Base-by-base conservation (phyloP, 2,797 vertebrate species). In the Malacoraja senta region DNA sequence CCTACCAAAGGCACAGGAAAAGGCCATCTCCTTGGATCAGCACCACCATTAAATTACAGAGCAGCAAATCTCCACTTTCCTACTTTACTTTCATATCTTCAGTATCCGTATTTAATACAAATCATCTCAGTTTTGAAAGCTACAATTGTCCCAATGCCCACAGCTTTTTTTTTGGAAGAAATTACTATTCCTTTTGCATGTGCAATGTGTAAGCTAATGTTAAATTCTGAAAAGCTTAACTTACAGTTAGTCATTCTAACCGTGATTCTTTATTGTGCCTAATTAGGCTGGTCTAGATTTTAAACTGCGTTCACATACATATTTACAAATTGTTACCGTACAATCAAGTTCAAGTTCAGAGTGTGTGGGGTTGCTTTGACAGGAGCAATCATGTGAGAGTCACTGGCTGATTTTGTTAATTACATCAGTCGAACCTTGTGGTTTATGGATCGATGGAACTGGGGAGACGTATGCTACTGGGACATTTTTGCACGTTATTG, bases 381-480 rank as follows among this genome's bases (percentile, higher is more conserved):
- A n/a, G 58, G 19, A 88, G 84, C 26, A 35, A 71, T 38, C 32
- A 90, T 8, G 1, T 90, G 13, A 35, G 71, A 90, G 86, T 90
- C 10, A 68, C 21, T 68, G n/a, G 44, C 63, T 90, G 63, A 8
- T 65, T 26, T 32, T 35, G 15, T 90, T 32, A 71, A 90, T 32
- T 38, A 71, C n/a, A 38, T 90, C 9, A 35, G n/a, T 35, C 17
- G 83, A 86, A 86, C 21, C 53, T 53, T 86, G 58, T 29, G 24
- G 86, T 90, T 71, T 38, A 32, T 24, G 15, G n/a, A 90, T 71
- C 86, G 71, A 90, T 90, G 86, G n/a, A 65, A 90, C 38, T 65
- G 7, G 61, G 65, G 63, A 21, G 17, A 71, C 21, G n/a, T 90
- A 53, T 53, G 13, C 4, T 32, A 32, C 29, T n/a, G 0, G 53